A percentile compares a stretch with the other conserved stretches of the same genome.
These are phyloP conservation scores for Taeniopygia guttata DNA, from an alignment of 2,797 vertebrate genomes.

Conservation along the genomic window DNA sequence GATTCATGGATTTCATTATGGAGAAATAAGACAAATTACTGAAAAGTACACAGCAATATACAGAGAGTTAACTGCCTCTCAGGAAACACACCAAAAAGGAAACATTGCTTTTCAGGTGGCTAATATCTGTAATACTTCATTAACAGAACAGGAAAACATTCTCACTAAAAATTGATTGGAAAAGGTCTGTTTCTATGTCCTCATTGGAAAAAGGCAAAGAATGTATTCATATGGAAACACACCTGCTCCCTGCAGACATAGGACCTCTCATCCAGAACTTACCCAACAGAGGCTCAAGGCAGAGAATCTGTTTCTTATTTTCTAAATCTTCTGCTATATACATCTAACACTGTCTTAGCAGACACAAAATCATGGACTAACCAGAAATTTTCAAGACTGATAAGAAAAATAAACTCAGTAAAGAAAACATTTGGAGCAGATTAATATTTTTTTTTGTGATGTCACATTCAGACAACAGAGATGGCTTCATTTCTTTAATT, in stretches of 20 bases:
- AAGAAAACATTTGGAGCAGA: neutral
- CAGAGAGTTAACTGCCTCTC: neutral
- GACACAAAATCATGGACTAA: neutral
- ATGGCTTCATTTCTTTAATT: neutral
- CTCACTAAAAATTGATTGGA: neutral
- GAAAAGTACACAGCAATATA: neutral
- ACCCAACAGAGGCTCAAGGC: neutral
- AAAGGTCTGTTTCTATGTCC: neutral
- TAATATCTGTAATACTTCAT: neutral
- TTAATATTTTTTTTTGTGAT: neutral
- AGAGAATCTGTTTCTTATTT: neutral
- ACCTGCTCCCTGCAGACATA: fast-evolving
- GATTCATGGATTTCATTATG: neutral
- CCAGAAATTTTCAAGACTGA: neutral
- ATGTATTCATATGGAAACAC: neutral
- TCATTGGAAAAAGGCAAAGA: neutral
- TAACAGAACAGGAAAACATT: neutral
- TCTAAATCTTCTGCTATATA: neutral
- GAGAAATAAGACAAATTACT: neutral
- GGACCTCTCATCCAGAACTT: neutral
- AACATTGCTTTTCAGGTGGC: neutral
- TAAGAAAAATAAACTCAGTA: neutral
- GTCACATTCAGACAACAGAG: neutral
- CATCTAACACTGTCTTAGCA: neutral
- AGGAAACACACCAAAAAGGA: neutral